Evolutionary conservation across 1,140 invertebrate genomes (phyloP), one percentile per base, ranked within the genome.

Genomic region (Apocrypta bakeri): DNA sequence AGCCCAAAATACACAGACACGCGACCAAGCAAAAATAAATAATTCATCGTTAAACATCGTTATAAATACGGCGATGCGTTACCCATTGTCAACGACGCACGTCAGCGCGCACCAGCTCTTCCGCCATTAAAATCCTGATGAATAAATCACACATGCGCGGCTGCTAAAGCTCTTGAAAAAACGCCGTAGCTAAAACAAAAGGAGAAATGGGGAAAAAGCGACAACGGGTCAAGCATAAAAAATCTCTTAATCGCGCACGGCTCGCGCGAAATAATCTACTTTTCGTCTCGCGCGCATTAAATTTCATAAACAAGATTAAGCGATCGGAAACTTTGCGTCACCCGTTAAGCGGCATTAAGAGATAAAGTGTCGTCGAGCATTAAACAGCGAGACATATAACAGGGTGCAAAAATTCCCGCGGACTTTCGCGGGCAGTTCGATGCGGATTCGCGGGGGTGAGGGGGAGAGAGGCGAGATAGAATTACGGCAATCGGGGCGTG

Each of bases 261-360:
- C 68, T 21, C 17, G 9, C 9, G 29, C 7, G 29, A 17, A 78
- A 56, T 79, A 79, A 71, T 25, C 61, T 14, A 42, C 24, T 40
- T 78, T 42, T 27, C 63, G 6, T 68, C 17, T 8, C 25, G 7
- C 3, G 7, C 24, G 12, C 63, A 27, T 66, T 66, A 66, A 66
- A 66, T 27, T 66, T 66, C 27, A 64, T 68, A 78, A 78, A 78
- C 63, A 68, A 78, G 76, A 78, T 78, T 78, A 78, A 66, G 66
- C 61, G 76, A 78, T 78, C n/a, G 42, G 63, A 40, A 6, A 9
- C 33, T 63, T 61, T 64, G 17, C 29, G 37, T 76, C 56, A 33
- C 63, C 40, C 63, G 61, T 27, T 66, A 78, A 78, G 25, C 68
- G 61, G 37, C 63, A 68, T 78, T 68, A 68, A 78, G 31, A 42